Base-by-base conservation (phyloP, 2,888 invertebrate genomes). In the Nomada fucata region DNA sequence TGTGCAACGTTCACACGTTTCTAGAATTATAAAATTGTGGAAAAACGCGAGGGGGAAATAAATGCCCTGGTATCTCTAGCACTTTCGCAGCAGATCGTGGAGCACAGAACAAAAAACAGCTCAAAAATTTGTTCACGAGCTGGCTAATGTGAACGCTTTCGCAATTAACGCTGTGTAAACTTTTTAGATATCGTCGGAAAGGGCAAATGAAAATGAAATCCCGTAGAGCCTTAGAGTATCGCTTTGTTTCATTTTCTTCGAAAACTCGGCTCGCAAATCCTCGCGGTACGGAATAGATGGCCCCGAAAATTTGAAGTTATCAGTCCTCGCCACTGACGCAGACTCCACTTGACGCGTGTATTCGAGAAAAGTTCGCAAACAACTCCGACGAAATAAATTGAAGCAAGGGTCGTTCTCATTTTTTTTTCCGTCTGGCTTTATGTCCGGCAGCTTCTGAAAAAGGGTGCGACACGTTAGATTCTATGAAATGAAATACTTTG, bases 341-440 rank as follows among this genome's bases (percentile, higher is more conserved):
- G 47, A 23, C 18, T 20, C 13, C 52, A 53, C 53, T 67, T 53
- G 36, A 67, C 52, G 29, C 7, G 36, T 53, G 44, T 4, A 2
- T 57, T 59, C 20, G 20, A 1, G 10, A 60, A 42, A 47, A 50
- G 29, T 70, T 70, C 4, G 29, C 9, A 29, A 57, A 44, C 18
- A 44, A 7, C 20, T 15, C 15, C 26, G 44, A 60, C 68, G 20
- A 50, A 70, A 59, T 70, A 60, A 59, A 70, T 59, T 60, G 15
- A 50, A 15, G 20, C 29, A 69, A 57, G n/a, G 47, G 57, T 59
- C 9, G 2, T 20, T 44, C 1, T 18, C 0, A 7, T 13, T 59
- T 47, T 53, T 52, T 36, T 42, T 67, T 53, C 0, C 13, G 10
- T 9, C 36, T 42, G 18, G n/a, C 10, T 29, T 11, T 13, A n/a